A percentile compares a stretch with the other conserved stretches of the same genome.
These are phyloP conservation scores for Sinocyclocheilus rhinocerous DNA, from an alignment of 2,113 vertebrate species.

Conservation along the genomic window DNA sequence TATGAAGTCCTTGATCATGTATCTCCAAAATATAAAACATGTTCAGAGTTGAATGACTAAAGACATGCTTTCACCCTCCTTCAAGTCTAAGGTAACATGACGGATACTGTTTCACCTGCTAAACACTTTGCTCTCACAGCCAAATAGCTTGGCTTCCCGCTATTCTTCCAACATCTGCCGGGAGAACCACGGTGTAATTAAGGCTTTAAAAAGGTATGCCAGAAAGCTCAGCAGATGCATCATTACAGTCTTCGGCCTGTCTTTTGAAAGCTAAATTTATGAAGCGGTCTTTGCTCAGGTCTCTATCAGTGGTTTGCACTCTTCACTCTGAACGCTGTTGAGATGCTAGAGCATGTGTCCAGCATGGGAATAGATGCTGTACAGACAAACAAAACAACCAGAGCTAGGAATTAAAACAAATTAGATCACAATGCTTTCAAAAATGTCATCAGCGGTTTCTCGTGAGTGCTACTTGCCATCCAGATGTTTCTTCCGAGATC, in stretches of 20 bases:
- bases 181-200: slow-evolving; percentile 52
- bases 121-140: slow-evolving; percentile 30
- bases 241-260: slow-evolving; percentile 35
- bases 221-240: slow-evolving; percentile 41
- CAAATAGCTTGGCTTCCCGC: slow-evolving; percentile 25
- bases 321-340: slow-evolving; percentile 38
- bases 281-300: slow-evolving; percentile 44
- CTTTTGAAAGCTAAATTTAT: slow-evolving; percentile 50
- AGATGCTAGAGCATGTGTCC: slow-evolving; percentile 48
- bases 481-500: slow-evolving; percentile 40
- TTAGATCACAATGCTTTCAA: slow-evolving; percentile 42
- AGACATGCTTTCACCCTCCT: slow-evolving; percentile 16
- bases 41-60: not conserved
- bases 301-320: slow-evolving; percentile 31
- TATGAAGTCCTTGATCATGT: not conserved
- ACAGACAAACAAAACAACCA: slow-evolving; percentile 48
- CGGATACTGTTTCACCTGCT: slow-evolving; percentile 55
- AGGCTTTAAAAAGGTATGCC: slow-evolving; percentile 33
- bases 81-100: slow-evolving; percentile 38
- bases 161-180: slow-evolving; percentile 47
- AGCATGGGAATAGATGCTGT: slow-evolving; percentile 37
- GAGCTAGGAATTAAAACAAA: slow-evolving; percentile 43
- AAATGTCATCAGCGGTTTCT: slow-evolving; percentile 21
- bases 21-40: slow-evolving; percentile 14
- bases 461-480: slow-evolving; percentile 31